Evolutionary conservation across 1,140 invertebrate genomes (phyloP), one percentile per base, ranked within the genome.

Genomic region (Drosophila nigrodunni): DNA sequence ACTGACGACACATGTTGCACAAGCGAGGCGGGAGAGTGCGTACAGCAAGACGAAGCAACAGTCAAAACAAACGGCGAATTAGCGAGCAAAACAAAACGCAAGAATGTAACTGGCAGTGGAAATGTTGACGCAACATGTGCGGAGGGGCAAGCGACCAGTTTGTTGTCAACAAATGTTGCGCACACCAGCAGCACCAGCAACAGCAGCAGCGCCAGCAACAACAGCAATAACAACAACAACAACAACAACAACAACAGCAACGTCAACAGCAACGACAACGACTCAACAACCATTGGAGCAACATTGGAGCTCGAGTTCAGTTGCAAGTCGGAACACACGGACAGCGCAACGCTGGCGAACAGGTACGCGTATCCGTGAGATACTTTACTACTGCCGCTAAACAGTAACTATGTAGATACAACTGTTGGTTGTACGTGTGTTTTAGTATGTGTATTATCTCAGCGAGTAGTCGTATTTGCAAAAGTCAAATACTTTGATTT

Each of bases 281-380:
- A 86, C 50, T 65, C 69, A 72, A 76, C 69, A 77, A 62, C 44
- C 58, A 57, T 74, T 62, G 66, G 52, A 69, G 72, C 72, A 74
- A 70, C 66, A 70, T 68, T 62, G 69, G 74, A 77, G 70, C 57
- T 82, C 66, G 64, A 68, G 52, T 59, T 89, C 79, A 91, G 87
- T 91, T 83, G 90, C 89, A 91, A 83, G 71, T 90, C 90, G 87
- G 81, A 80, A 81, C 80, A 89, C 82, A 85, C 90, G 88, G 83
- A 91, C 74, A 78, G 77, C 81, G 77, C 77, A 89, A 74, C 87
- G 86, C 47, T 65, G 47, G 49, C 57, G 78, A 79, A 92, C 82
- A 92, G 91, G 91, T 92, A 92, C 80, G 87, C 88, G 78, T 61
- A 58, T 50, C 54, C 57, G 64, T 64, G 49, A 66, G 44, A 54